A percentile compares a stretch with the other conserved stretches of the same genome.
These are phyloP conservation scores for Trimorus sp. DNA, from an alignment of 2,888 invertebrate species.

Conservation along the genomic window DNA sequence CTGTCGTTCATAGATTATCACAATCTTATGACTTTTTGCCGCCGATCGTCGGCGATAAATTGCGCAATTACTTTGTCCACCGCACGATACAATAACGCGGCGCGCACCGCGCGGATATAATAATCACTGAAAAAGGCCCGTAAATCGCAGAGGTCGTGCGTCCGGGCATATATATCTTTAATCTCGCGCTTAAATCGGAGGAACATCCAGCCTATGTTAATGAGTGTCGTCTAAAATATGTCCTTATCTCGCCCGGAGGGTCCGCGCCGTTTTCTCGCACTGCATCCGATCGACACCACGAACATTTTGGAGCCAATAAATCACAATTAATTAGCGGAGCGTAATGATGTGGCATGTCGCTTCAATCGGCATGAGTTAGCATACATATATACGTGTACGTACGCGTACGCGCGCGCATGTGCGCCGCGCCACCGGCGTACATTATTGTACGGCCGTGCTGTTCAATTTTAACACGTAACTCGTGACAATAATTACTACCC, in stretches of 20 bases:
- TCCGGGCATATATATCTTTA: conserved; percentile 60
- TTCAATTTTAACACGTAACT: conserved; percentile 59
- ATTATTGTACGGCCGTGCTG: conserved; percentile 57
- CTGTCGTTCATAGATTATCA: conserved; percentile 34
- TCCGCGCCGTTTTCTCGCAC: conserved; percentile 67
- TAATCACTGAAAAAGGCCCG: conserved; percentile 33
- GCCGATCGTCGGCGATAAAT: no score
- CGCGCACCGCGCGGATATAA: conserved; percentile 16
- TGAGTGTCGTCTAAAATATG: conserved; percentile 69
- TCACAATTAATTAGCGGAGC: conserved; percentile 81
- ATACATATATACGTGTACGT: conserved; percentile 55
- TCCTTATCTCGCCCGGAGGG: conserved; percentile 68
- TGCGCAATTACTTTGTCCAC: no score
- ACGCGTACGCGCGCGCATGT: conserved; percentile 52
- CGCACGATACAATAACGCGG: no score
- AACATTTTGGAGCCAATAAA: conserved; percentile 78
- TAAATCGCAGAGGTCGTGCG: conserved; percentile 60
- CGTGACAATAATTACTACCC: conserved; percentile 63
- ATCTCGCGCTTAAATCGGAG: conserved; percentile 64
- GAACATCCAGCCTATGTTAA: conserved; percentile 67
- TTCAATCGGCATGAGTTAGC: conserved; percentile 78
- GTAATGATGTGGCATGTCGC: conserved; percentile 81
- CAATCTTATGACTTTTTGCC: conserved; percentile 43
- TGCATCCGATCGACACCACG: conserved; percentile 69
- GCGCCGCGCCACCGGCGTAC: conserved; percentile 49